Evolutionary conservation across 1,140 invertebrate genomes (phyloP), one percentile per base, ranked within the genome.

Genomic region (Bombus pascuorum): DNA sequence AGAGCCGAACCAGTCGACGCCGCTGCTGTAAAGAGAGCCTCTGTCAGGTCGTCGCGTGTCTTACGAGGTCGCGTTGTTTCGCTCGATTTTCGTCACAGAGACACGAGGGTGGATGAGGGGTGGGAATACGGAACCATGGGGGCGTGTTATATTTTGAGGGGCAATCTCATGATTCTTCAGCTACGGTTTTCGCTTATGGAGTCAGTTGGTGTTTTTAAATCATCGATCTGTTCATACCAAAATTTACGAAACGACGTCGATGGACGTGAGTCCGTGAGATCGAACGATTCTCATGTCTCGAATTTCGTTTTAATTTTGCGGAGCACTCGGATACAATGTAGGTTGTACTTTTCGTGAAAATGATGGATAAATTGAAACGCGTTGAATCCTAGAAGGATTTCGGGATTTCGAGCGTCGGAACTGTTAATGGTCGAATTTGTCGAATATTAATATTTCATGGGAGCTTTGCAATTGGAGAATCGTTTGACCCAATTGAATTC

Each of bases 1-100:
- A 62, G 59, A 62, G 80, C 87, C 83, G 75, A 76, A 81, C 34
- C 59, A 62, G 72, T 75, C 87, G 87, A 86, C 87, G 84, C 85
- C 76, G 72, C 84, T 81, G 88, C 65, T 89, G 78, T 13, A 47
- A 66, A 75, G 47, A 66, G 71, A 81, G 53, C 71, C 28, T 59
- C 37, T 57, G 72, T 70, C 71, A 59, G 79, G 34, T 83, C 85
- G 85, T 77, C 73, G 85, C 73, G 84, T 68, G 79, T 74, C 79
- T 85, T 85, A 68, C 44, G 78, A 66, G 32, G 28, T n/a, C 62
- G 62, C 59, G 80, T 85, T 81, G 70, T 81, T 65, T 65, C 28
- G 77, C 59, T 42, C 66, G 57, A 70, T 77, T 68, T 72, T 85
- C 73, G 57, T 62, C 59, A 25, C 25, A 77, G 72, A 22, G 86